Conservation (phyloP, 1,140 invertebrate genomes). For the Bombus vancouverensis region DNA sequence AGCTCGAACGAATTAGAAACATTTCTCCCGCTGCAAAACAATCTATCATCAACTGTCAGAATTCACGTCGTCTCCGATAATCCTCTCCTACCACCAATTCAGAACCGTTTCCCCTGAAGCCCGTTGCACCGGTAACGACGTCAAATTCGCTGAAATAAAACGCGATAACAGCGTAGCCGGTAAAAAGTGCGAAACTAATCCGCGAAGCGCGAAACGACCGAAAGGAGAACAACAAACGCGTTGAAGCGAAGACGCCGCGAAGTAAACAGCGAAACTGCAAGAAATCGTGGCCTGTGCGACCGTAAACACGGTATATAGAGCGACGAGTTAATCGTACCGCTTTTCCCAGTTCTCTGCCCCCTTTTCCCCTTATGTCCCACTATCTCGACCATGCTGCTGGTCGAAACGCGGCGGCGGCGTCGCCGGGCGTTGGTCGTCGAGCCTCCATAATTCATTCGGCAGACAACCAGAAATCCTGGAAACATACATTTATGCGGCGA, state of each 20-base stretch:
- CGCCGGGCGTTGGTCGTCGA: conserved; percentile 59
- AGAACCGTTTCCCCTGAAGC: neutral
- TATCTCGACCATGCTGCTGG: conserved; percentile 43
- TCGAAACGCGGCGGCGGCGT: conserved; percentile 9
- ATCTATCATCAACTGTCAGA: neutral
- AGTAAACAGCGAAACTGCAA: conserved; percentile 37
- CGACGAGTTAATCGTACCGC: conserved; percentile 31
- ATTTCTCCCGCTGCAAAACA: neutral
- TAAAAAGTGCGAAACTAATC: conserved; percentile 23
- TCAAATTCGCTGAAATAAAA: conserved; percentile 1
- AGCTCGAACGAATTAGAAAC: neutral
- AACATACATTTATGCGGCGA: conserved; percentile 75
- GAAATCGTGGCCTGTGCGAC: neutral
- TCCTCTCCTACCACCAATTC: no score
- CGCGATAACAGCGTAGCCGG: neutral
- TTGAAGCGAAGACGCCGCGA: neutral
- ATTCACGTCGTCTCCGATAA: no score
- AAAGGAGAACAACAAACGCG: neutral
- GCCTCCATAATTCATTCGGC: conserved; percentile 72
- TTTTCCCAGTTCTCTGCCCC: conserved; percentile 33
- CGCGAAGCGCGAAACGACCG: neutral
- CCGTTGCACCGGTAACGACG: neutral
- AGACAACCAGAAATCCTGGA: conserved; percentile 76
- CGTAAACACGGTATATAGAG: conserved; percentile 45
- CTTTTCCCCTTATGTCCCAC: conserved; percentile 34